Evolutionary conservation across 2,888 invertebrate species (phyloP), one percentile per base, ranked within the genome.

Genomic region (Rotaria socialis): DNA sequence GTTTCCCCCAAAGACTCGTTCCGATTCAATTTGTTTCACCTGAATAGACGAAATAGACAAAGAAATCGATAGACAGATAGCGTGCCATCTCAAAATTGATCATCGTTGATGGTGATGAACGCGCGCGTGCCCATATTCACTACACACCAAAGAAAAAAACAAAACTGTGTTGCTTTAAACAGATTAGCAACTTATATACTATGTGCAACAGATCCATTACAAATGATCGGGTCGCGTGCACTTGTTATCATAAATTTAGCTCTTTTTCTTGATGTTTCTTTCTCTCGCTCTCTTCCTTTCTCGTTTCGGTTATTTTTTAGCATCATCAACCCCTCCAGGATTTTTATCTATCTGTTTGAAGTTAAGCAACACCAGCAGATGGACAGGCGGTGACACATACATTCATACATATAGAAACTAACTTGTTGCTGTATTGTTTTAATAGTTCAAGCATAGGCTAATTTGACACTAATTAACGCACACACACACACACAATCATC

Each of bases 141-240:
- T 67, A 67, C 67, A 67, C 67, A 67, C 67, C 67, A 67, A 67
- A 67, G 67, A n/a, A 67, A 35, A 67, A 67, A 67, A 67, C 67
- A 67, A 67, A 67, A 67, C 67, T 67, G 67, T 67, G n/a, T 60
- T 67, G 67, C 27, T 67, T 67, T 67, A 67, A 67, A 67, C 10
- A 67, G 67, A 67, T 67, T 67, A 67, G 67, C 27, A 35, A 67
- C 67, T 67, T 35, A 67, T 67, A 27, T 67, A 27, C 8, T 67
- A 67, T 67, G 67, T 67, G 67, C 27, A 67, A 67, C 67, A 67
- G 67, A 67, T 67, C 67, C 67, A 67, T 67, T 67, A 67, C 67
- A 67, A 67, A 67, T 67, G 67, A 67, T 27, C 67, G 67, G 67
- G 67, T 67, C 67, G 67, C 67, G 67, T 67, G 67, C 35, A 11